Percentiles rank a stretch among this genome's conserved stretches.
These are phyloP conservation scores for Mirounga angustirostris DNA, from an alignment of 2,113 vertebrate species.

Conservation along the genomic window DNA sequence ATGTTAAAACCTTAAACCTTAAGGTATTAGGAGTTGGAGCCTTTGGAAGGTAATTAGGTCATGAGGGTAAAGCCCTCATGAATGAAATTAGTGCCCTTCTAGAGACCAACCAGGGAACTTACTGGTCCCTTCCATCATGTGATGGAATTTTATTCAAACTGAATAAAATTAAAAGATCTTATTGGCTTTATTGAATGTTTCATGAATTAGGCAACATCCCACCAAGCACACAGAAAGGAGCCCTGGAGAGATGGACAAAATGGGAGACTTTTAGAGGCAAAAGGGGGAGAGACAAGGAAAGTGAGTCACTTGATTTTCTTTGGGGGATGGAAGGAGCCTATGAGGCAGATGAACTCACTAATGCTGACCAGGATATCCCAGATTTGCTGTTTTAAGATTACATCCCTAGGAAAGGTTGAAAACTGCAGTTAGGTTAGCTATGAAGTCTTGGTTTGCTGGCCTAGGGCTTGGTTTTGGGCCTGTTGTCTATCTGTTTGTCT, in stretches of 20 bases:
- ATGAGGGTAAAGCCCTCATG: background rate
- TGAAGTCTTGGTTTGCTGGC: background rate
- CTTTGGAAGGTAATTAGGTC: background rate
- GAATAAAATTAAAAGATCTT: background rate
- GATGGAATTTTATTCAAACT: background rate
- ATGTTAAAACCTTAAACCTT: background rate
- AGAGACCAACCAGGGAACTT: background rate
- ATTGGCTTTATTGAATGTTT: background rate
- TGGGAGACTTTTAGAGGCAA: background rate
- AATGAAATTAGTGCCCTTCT: background rate
- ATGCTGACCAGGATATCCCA: background rate
- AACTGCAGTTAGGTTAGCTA: background rate
- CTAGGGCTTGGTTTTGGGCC: background rate
- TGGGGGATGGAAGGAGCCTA: background rate
- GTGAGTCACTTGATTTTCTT: background rate
- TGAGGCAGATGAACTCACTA: background rate
- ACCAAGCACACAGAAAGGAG: background rate
- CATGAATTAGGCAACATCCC: background rate
- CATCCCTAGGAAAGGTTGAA: background rate
- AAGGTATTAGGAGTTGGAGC: background rate
- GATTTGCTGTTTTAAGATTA: background rate
- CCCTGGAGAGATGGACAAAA: background rate
- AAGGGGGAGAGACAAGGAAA: background rate
- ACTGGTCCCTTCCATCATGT: background rate
- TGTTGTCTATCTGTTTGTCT: background rate